phyloP scores from a whole-genome alignment of 2,797 vertebrate genomes.

The Oryzias dopingdopingensis region DNA sequence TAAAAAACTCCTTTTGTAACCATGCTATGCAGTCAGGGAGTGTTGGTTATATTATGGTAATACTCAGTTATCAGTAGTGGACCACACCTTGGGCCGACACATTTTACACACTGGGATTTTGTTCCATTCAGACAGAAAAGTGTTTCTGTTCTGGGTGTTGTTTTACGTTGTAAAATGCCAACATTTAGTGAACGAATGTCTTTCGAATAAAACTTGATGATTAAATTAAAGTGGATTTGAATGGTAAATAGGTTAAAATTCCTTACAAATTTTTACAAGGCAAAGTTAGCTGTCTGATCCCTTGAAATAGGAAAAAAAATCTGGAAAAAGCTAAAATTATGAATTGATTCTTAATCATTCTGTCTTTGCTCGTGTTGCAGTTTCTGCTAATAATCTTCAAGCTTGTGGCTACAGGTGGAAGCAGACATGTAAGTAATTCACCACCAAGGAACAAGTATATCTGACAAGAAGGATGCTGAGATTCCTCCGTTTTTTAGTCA shows the following conservation, averaged over 20 bases:
- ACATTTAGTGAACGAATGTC: not conserved
- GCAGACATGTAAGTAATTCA: constrained; percentile 15
- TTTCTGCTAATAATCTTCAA: constrained; percentile 33
- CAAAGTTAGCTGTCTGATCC: not conserved
- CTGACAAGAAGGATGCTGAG: not conserved
- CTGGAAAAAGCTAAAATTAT: not conserved
- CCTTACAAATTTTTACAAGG: not conserved
- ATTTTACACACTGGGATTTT: not conserved
- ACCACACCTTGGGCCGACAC: constrained; percentile 22
- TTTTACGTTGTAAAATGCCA: not conserved
- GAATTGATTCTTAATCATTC: constrained; percentile 1
- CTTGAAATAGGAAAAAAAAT: not conserved
- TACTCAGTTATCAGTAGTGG: constrained; percentile 22
- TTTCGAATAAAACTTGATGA: not conserved
- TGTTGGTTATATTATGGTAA: constrained; percentile 22
- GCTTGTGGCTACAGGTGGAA: not conserved
- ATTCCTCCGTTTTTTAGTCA: not conserved
- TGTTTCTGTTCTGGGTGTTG: not conserved
- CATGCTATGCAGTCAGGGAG: not conserved
- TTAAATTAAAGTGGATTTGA: not conserved
- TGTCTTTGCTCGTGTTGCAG: constrained; percentile 10
- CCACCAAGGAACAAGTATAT: not conserved
- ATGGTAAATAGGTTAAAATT: not conserved
- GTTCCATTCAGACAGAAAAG: not conserved
- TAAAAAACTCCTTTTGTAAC: not conserved